A percentile compares a stretch with the other conserved stretches of the same genome.
Conservation (phyloP, 2,113 vertebrate genomes). For the Toxotes jaculatrix region DNA sequence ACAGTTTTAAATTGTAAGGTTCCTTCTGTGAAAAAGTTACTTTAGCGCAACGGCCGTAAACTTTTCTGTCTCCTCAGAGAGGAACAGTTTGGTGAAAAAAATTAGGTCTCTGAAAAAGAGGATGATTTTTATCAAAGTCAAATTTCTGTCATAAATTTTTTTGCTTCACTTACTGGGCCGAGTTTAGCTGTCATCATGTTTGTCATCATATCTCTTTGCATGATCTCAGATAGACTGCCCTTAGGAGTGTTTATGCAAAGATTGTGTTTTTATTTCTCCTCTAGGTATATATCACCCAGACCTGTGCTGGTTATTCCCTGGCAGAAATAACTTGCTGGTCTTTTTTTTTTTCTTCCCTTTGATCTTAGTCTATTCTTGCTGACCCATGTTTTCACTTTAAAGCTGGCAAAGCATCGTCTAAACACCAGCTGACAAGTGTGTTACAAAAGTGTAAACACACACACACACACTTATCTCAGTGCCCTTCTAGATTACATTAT, state of each 20-base stretch:
- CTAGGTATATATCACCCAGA: neutral
- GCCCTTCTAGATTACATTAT: neutral
- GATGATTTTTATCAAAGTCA: slow-evolving; percentile 1
- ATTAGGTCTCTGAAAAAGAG: neutral
- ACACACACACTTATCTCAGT: neutral
- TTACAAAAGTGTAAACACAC: neutral
- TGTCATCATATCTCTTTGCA: neutral
- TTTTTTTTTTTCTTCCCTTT: neutral
- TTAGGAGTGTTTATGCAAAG: neutral
- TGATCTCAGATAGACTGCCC: neutral
- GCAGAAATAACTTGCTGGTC: neutral
- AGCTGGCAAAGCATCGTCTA: neutral
- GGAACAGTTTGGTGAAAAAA: neutral
- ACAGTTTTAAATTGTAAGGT: neutral
- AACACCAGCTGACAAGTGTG: slow-evolving; percentile 36
- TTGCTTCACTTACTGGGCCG: neutral
- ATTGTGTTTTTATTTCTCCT: neutral
- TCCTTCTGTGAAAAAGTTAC: neutral
- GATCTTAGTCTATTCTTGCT: neutral
- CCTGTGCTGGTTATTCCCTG: neutral
- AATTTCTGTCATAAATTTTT: neutral
- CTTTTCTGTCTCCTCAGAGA: neutral
- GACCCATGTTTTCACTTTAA: slow-evolving; percentile 9
- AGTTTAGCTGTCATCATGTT: neutral
- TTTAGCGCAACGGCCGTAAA: neutral